Conservation (phyloP, 2,797 vertebrate species). For the Anomalospiza imberbis region DNA sequence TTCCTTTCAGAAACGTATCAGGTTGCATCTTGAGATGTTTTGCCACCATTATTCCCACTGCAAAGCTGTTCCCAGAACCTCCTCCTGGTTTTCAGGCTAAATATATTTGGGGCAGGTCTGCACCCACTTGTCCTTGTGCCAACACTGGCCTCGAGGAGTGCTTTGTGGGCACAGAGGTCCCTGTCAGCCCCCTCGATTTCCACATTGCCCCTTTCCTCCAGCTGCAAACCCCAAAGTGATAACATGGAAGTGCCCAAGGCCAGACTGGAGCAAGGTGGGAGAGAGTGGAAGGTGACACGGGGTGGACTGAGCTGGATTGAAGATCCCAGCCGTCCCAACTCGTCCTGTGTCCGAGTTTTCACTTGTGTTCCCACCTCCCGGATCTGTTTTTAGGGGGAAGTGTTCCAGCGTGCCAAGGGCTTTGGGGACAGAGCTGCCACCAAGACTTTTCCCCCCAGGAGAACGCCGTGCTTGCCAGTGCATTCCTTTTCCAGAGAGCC, state of each 20-base stretch:
- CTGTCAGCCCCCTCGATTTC: background rate
- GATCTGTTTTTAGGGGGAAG: background rate
- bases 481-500: background rate
- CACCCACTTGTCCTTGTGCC: background rate
- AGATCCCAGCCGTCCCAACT: background rate
- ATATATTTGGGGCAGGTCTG: background rate
- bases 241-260: no score
- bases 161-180: background rate
- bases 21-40: background rate
- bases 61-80: background rate
- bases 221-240: background rate
- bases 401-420: background rate
- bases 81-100: background rate
- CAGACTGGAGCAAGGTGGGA: background rate
- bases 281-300: background rate
- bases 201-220: background rate
- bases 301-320: background rate
- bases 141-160: background rate
- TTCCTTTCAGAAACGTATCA: background rate
- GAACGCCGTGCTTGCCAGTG: background rate
- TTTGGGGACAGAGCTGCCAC: background rate
- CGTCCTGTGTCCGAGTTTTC: accelerated
- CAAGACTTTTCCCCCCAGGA: background rate
- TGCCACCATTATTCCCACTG: background rate
- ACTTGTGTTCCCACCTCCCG: background rate